Conservation (phyloP, 2,888 invertebrate species). For the Drosophila falleni region DNA sequence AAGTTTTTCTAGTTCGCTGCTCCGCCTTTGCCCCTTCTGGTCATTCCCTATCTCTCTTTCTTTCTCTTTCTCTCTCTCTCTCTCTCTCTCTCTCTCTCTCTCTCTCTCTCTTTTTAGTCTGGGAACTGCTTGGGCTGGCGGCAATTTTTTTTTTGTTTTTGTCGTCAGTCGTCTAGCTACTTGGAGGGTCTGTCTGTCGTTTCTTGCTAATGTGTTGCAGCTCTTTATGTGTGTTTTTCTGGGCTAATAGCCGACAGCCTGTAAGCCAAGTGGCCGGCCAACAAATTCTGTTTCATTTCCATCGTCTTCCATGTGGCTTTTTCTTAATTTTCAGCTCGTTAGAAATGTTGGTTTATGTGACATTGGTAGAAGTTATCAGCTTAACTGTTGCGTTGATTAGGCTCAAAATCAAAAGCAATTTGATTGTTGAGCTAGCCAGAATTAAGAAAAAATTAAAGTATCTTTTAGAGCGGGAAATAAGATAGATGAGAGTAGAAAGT, state of each 20-base stretch:
- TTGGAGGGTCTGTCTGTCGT: conserved; percentile 61
- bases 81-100: not conserved
- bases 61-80: not conserved
- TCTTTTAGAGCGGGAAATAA: not conserved
- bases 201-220: conserved; percentile 67
- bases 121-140: conserved; percentile 72
- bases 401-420: conserved; percentile 21
- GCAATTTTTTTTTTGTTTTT: conserved; percentile 47
- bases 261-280: conserved; percentile 46
- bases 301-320: not conserved
- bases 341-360: conserved; percentile 59
- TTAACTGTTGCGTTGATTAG: conserved; percentile 44
- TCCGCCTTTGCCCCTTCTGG: conserved; percentile 1
- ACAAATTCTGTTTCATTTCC: conserved; percentile 8
- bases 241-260: conserved; percentile 67
- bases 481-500: not conserved
- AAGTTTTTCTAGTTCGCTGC: conserved; percentile 67
- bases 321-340: conserved; percentile 66
- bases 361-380: conserved; percentile 49
- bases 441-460: not conserved
- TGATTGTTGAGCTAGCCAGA: conserved; percentile 1
- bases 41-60: not conserved
- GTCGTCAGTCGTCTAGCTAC: conserved; percentile 55
- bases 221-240: conserved; percentile 71
- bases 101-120: conserved; percentile 28